These are phyloP conservation scores for Mormyrops attenuatus DNA, from an alignment of 2,797 vertebrate genomes.

Conservation along the genomic window DNA sequence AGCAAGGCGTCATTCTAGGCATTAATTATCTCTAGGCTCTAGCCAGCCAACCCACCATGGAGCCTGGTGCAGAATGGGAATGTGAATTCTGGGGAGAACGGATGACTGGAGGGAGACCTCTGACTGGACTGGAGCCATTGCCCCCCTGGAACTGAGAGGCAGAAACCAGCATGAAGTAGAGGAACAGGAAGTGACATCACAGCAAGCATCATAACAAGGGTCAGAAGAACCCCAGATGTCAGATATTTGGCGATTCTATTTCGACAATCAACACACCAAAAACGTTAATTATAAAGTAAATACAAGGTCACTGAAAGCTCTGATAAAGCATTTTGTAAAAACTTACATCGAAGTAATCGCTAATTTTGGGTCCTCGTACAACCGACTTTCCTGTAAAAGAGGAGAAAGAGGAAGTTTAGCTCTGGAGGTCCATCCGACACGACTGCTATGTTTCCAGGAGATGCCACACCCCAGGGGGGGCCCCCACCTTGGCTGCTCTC, in stretches of 20 bases:
- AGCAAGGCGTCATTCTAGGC: neutral
- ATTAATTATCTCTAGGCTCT: neutral
- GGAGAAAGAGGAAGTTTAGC: neutral
- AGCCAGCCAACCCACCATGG: slow-evolving; percentile 70
- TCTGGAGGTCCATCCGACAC: neutral
- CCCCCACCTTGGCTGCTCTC: slow-evolving; percentile 92
- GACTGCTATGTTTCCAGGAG: neutral
- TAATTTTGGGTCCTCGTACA: slow-evolving; percentile 93
- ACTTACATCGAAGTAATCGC: slow-evolving; percentile 97
- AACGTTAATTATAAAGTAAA: neutral
- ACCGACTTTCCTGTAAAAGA: slow-evolving; percentile 78
- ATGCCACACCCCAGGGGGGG: neutral
- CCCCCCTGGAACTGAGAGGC: slow-evolving; percentile 86
- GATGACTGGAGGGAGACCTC: slow-evolving; percentile 83
- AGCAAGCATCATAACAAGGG: neutral
- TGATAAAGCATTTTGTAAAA: neutral
- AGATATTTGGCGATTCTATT: neutral
- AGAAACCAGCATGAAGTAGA: neutral
- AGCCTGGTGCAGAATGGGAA: slow-evolving; percentile 90
- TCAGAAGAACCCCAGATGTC: neutral
- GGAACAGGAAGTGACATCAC: slow-evolving; percentile 13
- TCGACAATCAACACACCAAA: neutral
- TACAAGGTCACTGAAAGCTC: neutral
- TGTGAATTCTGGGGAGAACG: slow-evolving; percentile 96
- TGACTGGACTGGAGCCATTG: slow-evolving; percentile 94